Conservation (phyloP, 1,140 invertebrate genomes). For the Drosophila tristis region DNA sequence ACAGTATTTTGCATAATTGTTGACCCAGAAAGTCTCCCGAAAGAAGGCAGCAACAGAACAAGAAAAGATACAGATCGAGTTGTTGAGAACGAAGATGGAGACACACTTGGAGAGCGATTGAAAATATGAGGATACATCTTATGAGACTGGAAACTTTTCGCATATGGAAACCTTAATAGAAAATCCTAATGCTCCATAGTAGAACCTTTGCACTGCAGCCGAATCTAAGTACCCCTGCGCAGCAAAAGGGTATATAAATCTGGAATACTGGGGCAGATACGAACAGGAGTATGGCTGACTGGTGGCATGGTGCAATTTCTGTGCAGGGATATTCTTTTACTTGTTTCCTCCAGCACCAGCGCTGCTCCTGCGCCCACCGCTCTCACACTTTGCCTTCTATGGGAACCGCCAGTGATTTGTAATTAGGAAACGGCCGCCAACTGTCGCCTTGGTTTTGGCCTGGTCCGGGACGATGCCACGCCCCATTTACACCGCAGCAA, state of each 20-base stretch:
- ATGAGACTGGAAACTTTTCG: too few species aligned
- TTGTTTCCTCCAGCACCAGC: slow-evolving; percentile 10
- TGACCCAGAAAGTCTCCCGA: slow-evolving; percentile 73
- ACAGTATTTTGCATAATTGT: slow-evolving; percentile 83
- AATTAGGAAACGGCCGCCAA: slow-evolving; percentile 84
- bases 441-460: slow-evolving; percentile 72
- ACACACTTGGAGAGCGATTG: not conserved
- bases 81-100: slow-evolving; percentile 3
- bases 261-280: too few species aligned
- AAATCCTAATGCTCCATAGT: too few species aligned
- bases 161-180: too few species aligned
- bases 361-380: not conserved
- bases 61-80: slow-evolving; percentile 4
- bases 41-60: slow-evolving; percentile 60
- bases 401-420: slow-evolving; percentile 75
- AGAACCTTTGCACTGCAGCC: too few species aligned
- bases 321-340: slow-evolving; percentile 39
- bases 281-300: too few species aligned
- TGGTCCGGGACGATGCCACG: slow-evolving; percentile 52
- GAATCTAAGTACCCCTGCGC: too few species aligned
- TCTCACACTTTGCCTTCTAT: slow-evolving; percentile 35
- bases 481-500: slow-evolving; percentile 68
- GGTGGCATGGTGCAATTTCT: slow-evolving; percentile 49
- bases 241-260: too few species aligned
- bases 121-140: too few species aligned